phyloP scores from a whole-genome alignment of 2,113 vertebrate genomes.

The Zosterops lateralis region DNA sequence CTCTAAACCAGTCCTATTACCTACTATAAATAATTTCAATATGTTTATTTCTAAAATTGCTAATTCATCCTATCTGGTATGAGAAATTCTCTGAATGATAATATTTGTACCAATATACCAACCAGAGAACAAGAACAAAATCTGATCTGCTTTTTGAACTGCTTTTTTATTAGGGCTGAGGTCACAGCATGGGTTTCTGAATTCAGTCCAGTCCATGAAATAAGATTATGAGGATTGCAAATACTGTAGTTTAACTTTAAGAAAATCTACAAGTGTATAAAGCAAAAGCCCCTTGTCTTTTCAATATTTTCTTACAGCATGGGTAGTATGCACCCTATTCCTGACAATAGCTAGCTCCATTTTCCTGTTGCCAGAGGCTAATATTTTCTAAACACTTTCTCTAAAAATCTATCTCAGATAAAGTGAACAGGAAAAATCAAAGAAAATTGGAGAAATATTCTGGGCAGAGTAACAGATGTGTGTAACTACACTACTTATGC shows the following conservation, averaged over 20 bases:
- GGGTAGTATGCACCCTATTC: background rate
- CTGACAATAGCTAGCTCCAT: background rate
- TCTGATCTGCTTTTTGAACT: background rate
- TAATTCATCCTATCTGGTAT: background rate
- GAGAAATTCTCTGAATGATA: background rate
- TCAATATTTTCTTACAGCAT: background rate
- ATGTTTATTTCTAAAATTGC: background rate
- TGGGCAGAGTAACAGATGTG: background rate
- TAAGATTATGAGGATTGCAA: background rate
- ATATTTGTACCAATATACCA: background rate
- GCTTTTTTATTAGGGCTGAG: background rate
- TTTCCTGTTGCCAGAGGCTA: background rate
- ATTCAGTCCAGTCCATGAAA: background rate
- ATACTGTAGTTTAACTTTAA: background rate
- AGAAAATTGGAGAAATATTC: background rate
- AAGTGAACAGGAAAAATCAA: constrained; percentile 20
- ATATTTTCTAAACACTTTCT: background rate
- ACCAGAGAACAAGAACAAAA: background rate
- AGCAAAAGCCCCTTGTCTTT: background rate
- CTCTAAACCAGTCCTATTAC: background rate
- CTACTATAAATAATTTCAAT: background rate
- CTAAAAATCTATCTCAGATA: background rate
- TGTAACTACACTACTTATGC: background rate
- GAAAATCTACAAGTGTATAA: background rate
- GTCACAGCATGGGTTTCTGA: background rate